Evolutionary conservation across 2,888 invertebrate species (phyloP).

Genomic region (Asteroscopus sphinx): DNA sequence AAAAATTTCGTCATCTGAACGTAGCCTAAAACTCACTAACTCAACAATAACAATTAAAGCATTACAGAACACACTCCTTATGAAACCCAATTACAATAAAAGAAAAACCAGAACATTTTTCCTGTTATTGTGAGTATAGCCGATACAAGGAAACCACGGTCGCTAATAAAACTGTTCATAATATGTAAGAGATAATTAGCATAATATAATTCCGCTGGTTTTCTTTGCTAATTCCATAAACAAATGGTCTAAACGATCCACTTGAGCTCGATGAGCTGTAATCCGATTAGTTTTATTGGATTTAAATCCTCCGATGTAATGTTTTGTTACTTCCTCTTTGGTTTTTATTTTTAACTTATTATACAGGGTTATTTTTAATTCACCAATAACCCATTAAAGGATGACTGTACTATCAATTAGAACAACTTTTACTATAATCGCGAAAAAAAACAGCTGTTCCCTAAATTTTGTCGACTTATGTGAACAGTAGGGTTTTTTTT

Average conservation of each 20-base stretch:
- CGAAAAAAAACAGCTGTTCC: no score
- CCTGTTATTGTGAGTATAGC: slow-evolving; percentile 21
- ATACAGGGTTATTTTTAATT: no score
- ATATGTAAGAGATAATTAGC: slow-evolving; percentile 49
- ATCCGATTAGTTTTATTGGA: slow-evolving; percentile 40
- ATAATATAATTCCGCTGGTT: slow-evolving; percentile 44
- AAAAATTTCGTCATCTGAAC: no score
- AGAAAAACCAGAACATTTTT: slow-evolving; percentile 9
- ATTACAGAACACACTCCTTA: slow-evolving; percentile 11
- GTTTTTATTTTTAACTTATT: slow-evolving; percentile 32
- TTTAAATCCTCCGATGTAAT: slow-evolving; percentile 32
- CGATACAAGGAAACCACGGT: slow-evolving; percentile 39
- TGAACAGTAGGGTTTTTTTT: no score
- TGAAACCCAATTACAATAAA: slow-evolving; percentile 21
- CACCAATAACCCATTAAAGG: no score
- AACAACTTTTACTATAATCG: no score
- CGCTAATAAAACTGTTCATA: slow-evolving; percentile 47
- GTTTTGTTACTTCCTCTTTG: slow-evolving; percentile 36
- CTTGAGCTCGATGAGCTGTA: slow-evolving; percentile 33
- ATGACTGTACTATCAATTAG: no score
- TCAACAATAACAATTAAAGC: neutral
- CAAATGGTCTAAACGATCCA: slow-evolving; percentile 26
- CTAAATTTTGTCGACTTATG: no score
- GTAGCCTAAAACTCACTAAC: neutral
- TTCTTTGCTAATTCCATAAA: slow-evolving; percentile 49